Conservation (phyloP, 2,113 vertebrate genomes). For the Xiphias gladius region DNA sequence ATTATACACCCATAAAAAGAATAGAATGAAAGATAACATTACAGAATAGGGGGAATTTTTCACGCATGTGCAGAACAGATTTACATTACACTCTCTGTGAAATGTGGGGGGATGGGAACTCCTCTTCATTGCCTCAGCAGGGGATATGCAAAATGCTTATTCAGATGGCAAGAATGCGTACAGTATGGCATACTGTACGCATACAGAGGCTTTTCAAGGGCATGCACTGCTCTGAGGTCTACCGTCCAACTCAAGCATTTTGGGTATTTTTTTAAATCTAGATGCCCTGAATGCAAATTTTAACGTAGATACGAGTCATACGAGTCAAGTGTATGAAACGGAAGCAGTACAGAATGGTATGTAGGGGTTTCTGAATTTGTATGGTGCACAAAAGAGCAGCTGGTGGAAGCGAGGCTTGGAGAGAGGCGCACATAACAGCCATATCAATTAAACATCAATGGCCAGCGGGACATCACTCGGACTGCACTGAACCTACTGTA, state of each 20-base stretch:
- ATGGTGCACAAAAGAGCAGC: conserved; percentile 16
- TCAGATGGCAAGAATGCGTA: conserved; percentile 46
- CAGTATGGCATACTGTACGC: conserved; percentile 52
- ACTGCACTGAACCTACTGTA: conserved; percentile 13
- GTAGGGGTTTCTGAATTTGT: neutral
- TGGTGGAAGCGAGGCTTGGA: neutral
- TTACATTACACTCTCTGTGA: conserved; percentile 53
- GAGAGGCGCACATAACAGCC: conserved; percentile 37
- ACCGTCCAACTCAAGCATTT: neutral
- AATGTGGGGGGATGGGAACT: conserved; percentile 72
- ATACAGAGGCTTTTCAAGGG: conserved; percentile 56
- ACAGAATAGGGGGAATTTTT: conserved; percentile 54
- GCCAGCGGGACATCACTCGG: conserved; percentile 32
- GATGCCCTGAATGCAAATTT: conserved; percentile 16
- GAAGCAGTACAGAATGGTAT: neutral
- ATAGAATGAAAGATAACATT: conserved; percentile 50
- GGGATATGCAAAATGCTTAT: conserved; percentile 58
- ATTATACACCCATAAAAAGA: conserved; percentile 62
- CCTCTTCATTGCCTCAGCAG: conserved; percentile 58
- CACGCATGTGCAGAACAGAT: conserved; percentile 52
- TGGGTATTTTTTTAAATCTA: neutral
- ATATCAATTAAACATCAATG: conserved; percentile 71
- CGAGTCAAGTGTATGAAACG: neutral
- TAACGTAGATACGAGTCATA: conserved; percentile 14
- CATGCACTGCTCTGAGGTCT: conserved; percentile 16